These are phyloP conservation scores for Tachycineta bicolor DNA, from an alignment of 2,113 vertebrate species.

Conservation along the genomic window DNA sequence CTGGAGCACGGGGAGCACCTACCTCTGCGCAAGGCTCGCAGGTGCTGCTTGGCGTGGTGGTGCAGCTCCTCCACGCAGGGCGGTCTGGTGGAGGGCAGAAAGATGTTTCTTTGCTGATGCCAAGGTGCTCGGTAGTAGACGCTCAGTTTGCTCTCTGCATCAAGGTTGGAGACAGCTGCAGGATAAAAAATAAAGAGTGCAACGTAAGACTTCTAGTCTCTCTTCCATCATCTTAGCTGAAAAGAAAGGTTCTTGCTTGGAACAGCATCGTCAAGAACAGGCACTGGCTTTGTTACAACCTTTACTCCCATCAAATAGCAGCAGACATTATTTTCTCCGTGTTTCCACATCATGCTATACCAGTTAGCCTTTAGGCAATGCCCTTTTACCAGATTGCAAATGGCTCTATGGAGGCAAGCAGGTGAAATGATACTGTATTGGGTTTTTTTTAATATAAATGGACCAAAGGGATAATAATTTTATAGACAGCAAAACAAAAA, in stretches of 20 bases:
- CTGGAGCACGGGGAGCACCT: not conserved
- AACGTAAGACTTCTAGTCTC: not conserved
- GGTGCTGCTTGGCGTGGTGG: constrained; percentile 84
- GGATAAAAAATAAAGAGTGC: not conserved
- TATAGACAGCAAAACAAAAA: not conserved
- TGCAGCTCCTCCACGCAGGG: constrained; percentile 91
- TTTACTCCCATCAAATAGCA: not conserved
- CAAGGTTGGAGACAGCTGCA: constrained; percentile 93
- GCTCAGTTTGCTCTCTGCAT: constrained; percentile 92
- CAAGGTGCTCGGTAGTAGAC: constrained; percentile 87
- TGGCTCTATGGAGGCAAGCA: not conserved
- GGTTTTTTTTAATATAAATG: not conserved
- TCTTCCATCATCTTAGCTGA: not conserved
- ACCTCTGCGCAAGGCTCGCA: constrained; percentile 87
- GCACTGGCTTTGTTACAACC: not conserved
- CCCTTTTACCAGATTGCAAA: not conserved
- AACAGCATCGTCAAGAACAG: not conserved
- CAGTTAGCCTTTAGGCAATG: not conserved
- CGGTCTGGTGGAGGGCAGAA: constrained; percentile 86
- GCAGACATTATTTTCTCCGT: not conserved
- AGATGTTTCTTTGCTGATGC: constrained; percentile 91
- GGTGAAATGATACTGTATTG: not conserved
- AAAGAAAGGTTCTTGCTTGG: not conserved
- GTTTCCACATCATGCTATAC: not conserved
- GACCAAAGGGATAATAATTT: not conserved